These are phyloP conservation scores for Aythya fuligula DNA, from an alignment of 2,797 vertebrate genomes.

Conservation along the genomic window DNA sequence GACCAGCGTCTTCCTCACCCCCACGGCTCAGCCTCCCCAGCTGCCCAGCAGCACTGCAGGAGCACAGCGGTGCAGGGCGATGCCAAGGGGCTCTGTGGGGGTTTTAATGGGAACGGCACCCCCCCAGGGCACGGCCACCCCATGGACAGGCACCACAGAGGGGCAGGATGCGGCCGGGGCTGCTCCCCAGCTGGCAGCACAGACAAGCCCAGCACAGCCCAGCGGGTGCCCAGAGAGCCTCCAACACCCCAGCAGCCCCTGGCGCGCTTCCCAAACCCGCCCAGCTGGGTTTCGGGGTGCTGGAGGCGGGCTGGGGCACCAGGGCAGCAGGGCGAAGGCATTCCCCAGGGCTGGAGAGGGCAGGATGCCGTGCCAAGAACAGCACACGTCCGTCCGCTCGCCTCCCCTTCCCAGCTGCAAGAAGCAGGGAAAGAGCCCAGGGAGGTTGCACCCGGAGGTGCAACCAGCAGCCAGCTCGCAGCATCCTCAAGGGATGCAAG, in stretches of 20 bases:
- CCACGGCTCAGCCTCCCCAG: no score
- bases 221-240: neutral
- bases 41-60: no score
- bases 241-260: neutral
- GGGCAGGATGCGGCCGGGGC: neutral
- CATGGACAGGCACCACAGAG: neutral
- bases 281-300: neutral
- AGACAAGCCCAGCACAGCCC: neutral
- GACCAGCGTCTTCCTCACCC: neutral
- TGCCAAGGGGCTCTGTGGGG: no score
- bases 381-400: neutral
- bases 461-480: neutral
- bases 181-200: neutral
- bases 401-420: neutral
- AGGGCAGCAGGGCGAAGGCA: neutral
- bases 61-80: no score
- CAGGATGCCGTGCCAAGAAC: neutral
- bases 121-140: neutral
- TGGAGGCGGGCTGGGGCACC: neutral
- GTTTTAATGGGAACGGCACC: no score
- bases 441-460: neutral
- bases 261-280: neutral
- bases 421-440: accelerated
- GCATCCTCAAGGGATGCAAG: neutral
- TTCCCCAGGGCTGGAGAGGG: neutral